Evolutionary conservation across 2,888 invertebrate genomes (phyloP), one percentile per base, ranked within the genome.

Genomic region (Tanypteryx hageni): DNA sequence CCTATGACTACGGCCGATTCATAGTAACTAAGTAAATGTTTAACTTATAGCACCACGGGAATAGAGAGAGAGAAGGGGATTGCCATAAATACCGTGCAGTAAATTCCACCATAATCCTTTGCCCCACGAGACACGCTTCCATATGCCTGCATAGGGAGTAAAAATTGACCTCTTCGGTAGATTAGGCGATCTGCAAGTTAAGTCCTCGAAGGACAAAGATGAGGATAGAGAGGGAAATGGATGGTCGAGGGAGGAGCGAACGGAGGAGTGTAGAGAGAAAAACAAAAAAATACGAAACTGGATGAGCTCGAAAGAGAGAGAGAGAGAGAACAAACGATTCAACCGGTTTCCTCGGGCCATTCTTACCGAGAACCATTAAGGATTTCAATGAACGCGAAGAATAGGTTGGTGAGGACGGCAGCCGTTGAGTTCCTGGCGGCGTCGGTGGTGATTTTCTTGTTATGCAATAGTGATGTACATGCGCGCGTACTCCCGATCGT

Each of bases 311-410:
- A 31, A 61, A 64, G 86, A 86, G 59, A 89, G 44, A 64, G 86
- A 64, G 86, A 86, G 59, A 89, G 44, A 64, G 44, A 44, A 64
- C 64, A 89, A 68, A 89, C 89, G 89, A 89, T 61, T 89, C 89
- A 44, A 89, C 89, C 89, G 89, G 89, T 89, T 89, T 89, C 64
- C 58, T 58, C 22, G 57, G 58, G 85, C 85, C 89, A 89, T 89
- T 89, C 89, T 89, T 89, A 89, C 89, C 89, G 89, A 89, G 89
- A 89, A 89, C 89, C 68, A 89, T 89, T 89, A 89, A 89, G 89
- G 89, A 89, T 89, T 89, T 89, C 89, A 89, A 89, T 89, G 89
- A 89, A 68, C 64, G 89, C 64, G 18, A 31, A 27, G 64, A 58
- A 86, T 16, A 61, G 86, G 61, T 31, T 31, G 61, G 27, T 14